These are phyloP conservation scores for Rhincodon typus DNA, from an alignment of 2,797 vertebrate genomes.

Conservation along the genomic window DNA sequence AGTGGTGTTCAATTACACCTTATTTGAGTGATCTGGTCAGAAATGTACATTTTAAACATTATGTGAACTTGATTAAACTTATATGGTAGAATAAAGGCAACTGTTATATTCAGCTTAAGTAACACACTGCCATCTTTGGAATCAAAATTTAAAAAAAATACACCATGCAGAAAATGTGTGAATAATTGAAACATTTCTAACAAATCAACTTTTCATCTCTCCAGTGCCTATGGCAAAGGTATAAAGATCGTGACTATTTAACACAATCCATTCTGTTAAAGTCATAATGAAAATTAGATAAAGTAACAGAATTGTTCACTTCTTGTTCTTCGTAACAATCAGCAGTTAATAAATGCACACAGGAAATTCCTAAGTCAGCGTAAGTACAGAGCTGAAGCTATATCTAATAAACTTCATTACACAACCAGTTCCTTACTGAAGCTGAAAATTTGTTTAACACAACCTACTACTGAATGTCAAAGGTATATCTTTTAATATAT, in stretches of 20 bases:
- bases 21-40: not conserved
- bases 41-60: not conserved
- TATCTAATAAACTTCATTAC: not conserved
- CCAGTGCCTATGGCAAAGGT: not conserved
- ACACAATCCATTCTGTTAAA: not conserved
- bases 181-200: slow-evolving; percentile 13
- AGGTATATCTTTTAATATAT: not conserved
- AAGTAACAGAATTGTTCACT: not conserved
- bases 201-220: not conserved
- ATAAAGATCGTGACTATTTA: not conserved
- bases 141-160: not conserved
- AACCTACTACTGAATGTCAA: not conserved
- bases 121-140: not conserved
- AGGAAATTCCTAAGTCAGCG: slow-evolving; percentile 4
- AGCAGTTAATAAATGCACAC: slow-evolving; percentile 4
- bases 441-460: not conserved
- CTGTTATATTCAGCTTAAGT: not conserved
- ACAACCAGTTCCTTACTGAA: not conserved
- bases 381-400: not conserved
- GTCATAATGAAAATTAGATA: not conserved
- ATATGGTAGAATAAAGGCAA: not conserved
- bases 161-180: not conserved
- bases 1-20: not conserved
- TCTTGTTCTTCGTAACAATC: not conserved
- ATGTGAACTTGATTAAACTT: not conserved